phyloP scores from a whole-genome alignment of 2,888 invertebrate genomes.

The Strigamia transsilvanica region DNA sequence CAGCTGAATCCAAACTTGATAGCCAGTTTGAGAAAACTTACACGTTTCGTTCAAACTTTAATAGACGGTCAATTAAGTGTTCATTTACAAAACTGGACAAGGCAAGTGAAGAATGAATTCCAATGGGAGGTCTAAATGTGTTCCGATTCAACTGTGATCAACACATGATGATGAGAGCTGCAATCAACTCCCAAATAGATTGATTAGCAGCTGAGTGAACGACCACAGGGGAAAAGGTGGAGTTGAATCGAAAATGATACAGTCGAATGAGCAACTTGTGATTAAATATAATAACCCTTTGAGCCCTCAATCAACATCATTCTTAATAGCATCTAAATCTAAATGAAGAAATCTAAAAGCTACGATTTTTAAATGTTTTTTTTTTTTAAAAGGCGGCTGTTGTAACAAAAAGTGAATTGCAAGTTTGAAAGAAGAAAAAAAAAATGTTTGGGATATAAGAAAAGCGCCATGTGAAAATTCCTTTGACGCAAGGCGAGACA shows the following conservation, averaged over 20 bases:
- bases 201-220: constrained; percentile 46
- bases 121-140: constrained; percentile 24
- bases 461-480: background rate
- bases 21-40: constrained; percentile 35
- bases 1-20: constrained; percentile 14
- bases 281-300: constrained; percentile 26
- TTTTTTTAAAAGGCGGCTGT: background rate
- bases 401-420: background rate
- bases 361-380: background rate
- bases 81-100: constrained; percentile 41
- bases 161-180: background rate
- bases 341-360: constrained; percentile 24
- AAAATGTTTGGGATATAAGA: background rate
- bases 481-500: constrained; percentile 40
- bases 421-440: background rate
- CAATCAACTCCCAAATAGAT: constrained; percentile 39
- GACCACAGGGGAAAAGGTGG: constrained; percentile 26
- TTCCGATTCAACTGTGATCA: background rate
- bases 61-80: constrained; percentile 37
- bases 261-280: background rate
- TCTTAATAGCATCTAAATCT: background rate
- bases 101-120: constrained; percentile 20
- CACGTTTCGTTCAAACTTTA: constrained; percentile 5
- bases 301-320: constrained; percentile 17
- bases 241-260: constrained; percentile 1